Base-by-base conservation (phyloP, 2,888 invertebrate genomes). In the Drosophila mayaguana region DNA sequence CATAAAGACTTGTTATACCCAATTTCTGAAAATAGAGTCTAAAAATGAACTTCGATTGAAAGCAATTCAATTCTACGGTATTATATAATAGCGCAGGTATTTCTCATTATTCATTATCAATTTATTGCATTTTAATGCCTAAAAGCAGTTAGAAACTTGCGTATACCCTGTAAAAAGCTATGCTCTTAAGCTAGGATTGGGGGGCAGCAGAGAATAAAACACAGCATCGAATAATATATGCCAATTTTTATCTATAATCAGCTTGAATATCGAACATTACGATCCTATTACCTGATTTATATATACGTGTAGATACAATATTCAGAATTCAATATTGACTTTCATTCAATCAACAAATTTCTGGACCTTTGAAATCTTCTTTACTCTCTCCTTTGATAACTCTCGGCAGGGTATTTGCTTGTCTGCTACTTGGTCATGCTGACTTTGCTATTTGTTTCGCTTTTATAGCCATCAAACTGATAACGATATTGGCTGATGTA, bases 401-500 rank as follows among this genome's bases (percentile, higher is more conserved):
- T n/a, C 12, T 18, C 22, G 16, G 7, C 6, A 72, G 72, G 53
- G 57, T 64, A 57, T 64, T 18, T 36, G 1, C 2, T 36, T 3
- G 45, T 16, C 3, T 50, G 18, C 6, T 25, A n/a, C 22, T 12
- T 4, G 16, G 18, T 20, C 20, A n/a, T 14, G 11, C 25, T 36
- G 38, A 25, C 12, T 25, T 22, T 18, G 43, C 40, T 4, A 46
- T 51, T 42, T 64, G 12, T 9, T 32, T 20, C 25, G 2, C 8
- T 16, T 22, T 53, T 18, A 25, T 18, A 28, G 54, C 12, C 54
- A 25, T 54, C 32, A 22, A 18, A 3, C 67, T 48, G 72, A 66
- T 72, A 73, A 73, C 34, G 50, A 14, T 46, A 56, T 48, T 61
- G 14, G n/a, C 42, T 56, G 55, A 59, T 48, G 61, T 45, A n/a